Conservation (phyloP, 2,888 invertebrate genomes). For the Melanostoma mellinum region DNA sequence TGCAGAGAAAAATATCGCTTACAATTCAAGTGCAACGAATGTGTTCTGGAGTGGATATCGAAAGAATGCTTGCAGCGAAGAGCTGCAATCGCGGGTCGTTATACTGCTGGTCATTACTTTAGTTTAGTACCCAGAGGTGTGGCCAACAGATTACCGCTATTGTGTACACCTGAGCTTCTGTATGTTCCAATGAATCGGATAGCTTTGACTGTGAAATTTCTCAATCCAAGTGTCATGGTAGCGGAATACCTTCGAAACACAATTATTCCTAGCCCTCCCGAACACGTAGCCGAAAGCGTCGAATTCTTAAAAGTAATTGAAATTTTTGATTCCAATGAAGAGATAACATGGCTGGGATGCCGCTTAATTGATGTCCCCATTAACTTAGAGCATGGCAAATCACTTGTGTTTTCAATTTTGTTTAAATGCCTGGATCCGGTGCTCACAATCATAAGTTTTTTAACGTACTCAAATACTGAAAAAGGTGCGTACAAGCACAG, state of each 20-base stretch:
- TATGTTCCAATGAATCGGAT: constrained; percentile 91
- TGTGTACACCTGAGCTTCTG: constrained; percentile 92
- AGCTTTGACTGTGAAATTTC: constrained; percentile 92
- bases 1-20: constrained; percentile 61
- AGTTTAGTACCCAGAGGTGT: constrained; percentile 86
- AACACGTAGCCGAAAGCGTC: constrained; percentile 89
- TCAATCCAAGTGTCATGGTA: constrained; percentile 89
- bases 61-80: constrained; percentile 86
- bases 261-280: constrained; percentile 83
- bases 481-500: constrained; percentile 83
- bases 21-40: constrained; percentile 65
- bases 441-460: constrained; percentile 92
- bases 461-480: constrained; percentile 89
- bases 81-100: constrained; percentile 77
- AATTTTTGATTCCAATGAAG: constrained; percentile 92
- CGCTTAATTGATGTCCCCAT: constrained; percentile 95
- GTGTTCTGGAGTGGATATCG: constrained; percentile 88
- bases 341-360: constrained; percentile 89
- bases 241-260: constrained; percentile 91
- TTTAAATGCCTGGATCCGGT: constrained; percentile 96
- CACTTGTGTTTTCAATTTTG: constrained; percentile 93
- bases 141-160: constrained; percentile 84
- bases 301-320: constrained; percentile 89
- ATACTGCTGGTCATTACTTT: constrained; percentile 88
- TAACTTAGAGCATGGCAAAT: constrained; percentile 94